Percentiles rank a stretch among this genome's conserved stretches.
These are phyloP conservation scores for Lumbricus terrestris DNA, from an alignment of 2,888 invertebrate species.

Conservation along the genomic window DNA sequence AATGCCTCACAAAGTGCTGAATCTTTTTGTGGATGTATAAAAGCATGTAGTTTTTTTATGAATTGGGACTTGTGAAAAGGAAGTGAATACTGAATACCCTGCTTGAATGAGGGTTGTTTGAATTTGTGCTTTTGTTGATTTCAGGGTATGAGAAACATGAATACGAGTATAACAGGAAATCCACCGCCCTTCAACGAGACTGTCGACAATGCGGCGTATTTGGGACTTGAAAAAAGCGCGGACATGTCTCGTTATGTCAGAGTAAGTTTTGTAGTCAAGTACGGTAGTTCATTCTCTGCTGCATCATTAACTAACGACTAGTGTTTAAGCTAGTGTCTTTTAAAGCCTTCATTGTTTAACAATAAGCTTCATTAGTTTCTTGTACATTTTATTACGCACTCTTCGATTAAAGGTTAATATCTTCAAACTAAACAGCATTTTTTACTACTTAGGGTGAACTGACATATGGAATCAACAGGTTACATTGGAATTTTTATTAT, in stretches of 20 bases:
- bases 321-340: no score
- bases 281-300: no score
- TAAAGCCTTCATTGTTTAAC: no score
- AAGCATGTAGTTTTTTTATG: neutral
- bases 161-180: neutral
- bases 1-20: neutral
- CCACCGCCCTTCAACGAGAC: slow-evolving; percentile 46
- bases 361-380: no score
- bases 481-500: no score
- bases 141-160: neutral
- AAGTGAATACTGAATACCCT: neutral
- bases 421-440: no score
- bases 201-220: slow-evolving; percentile 67
- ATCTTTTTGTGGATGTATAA: neutral
- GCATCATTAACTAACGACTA: no score
- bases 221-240: slow-evolving; percentile 50
- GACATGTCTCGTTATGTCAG: slow-evolving; percentile 40
- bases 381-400: no score
- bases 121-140: neutral
- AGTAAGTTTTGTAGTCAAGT: slow-evolving; percentile 36
- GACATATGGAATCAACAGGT: no score
- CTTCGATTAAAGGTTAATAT: no score
- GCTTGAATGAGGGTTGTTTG: neutral
- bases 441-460: no score
- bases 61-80: neutral